phyloP scores from a whole-genome alignment of 2,888 invertebrate genomes.

The Ophioninae sp. region DNA sequence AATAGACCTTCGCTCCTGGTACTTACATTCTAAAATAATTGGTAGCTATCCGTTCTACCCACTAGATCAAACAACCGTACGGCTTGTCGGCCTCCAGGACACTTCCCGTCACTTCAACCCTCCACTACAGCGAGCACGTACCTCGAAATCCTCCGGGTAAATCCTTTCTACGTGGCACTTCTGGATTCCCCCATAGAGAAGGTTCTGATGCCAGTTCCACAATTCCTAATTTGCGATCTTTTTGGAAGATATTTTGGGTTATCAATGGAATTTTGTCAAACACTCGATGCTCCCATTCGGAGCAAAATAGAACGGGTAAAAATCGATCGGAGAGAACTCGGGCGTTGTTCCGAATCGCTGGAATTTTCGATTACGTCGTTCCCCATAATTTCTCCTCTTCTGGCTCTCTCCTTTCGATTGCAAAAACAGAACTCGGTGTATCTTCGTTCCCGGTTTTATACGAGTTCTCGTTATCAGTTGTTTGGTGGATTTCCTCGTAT shows the following conservation, averaged over 20 bases:
- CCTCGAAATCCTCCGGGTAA: conserved; percentile 31
- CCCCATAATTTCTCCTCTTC: no score
- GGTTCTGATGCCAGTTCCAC: not conserved
- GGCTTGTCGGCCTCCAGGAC: conserved; percentile 33
- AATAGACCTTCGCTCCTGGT: conserved; percentile 4
- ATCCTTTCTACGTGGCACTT: conserved; percentile 44
- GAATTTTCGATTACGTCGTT: not conserved
- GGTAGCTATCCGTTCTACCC: conserved; percentile 39
- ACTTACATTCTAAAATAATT: conserved; percentile 46
- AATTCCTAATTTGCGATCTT: not conserved
- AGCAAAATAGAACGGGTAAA: no score
- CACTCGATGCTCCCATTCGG: no score
- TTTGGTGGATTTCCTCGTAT: conserved; percentile 39
- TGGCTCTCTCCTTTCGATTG: no score
- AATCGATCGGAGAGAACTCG: no score
- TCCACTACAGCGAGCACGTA: conserved; percentile 48
- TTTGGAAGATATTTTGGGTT: not conserved
- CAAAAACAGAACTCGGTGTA: not conserved
- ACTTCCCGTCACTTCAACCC: conserved; percentile 37
- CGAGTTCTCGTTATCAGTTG: conserved; percentile 36
- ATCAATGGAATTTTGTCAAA: not conserved
- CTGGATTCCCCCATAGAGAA: not conserved
- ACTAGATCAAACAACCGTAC: conserved; percentile 54
- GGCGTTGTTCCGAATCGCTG: not conserved
- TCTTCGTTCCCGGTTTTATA: not conserved